A percentile compares a stretch with the other conserved stretches of the same genome.
These are phyloP conservation scores for Dissostichus mawsoni DNA, from an alignment of 2,113 vertebrate species.

Conservation along the genomic window DNA sequence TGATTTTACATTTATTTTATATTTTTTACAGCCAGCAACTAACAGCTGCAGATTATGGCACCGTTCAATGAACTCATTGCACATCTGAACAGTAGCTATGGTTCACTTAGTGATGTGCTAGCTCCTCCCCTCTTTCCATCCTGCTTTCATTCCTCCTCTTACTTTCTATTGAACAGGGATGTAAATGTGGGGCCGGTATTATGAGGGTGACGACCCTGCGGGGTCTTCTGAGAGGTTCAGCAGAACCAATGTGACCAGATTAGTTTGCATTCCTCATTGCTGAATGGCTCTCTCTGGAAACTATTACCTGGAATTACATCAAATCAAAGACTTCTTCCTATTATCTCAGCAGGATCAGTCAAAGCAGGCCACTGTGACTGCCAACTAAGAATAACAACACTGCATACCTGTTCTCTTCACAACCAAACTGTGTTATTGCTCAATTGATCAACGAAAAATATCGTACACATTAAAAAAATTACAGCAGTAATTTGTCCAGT, in stretches of 20 bases:
- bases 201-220: slow-evolving; percentile 49
- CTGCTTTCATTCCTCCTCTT: slow-evolving; percentile 51
- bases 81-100: slow-evolving; percentile 60
- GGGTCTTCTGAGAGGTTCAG: slow-evolving; percentile 58
- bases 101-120: slow-evolving; percentile 57
- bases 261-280: slow-evolving; percentile 68
- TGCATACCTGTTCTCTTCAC: slow-evolving; percentile 24
- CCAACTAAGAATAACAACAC: slow-evolving; percentile 58
- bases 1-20: slow-evolving; percentile 37
- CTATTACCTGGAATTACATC: slow-evolving; percentile 81
- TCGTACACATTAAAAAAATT: not conserved
- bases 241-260: slow-evolving; percentile 67
- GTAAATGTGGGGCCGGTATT: slow-evolving; percentile 58
- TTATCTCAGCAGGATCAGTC: slow-evolving; percentile 75
- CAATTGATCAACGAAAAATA: not conserved
- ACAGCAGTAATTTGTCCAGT: not conserved
- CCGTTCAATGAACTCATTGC: slow-evolving; percentile 35
- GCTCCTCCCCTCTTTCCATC: slow-evolving; percentile 49
- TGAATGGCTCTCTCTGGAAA: slow-evolving; percentile 75
- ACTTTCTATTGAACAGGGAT: slow-evolving; percentile 43
- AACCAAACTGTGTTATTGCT: slow-evolving; percentile 22
- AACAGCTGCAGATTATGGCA: slow-evolving; percentile 53
- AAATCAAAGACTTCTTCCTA: slow-evolving; percentile 77
- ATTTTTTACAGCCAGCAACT: slow-evolving; percentile 20
- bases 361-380: slow-evolving; percentile 40